These are phyloP conservation scores for Zaprionus kolodkinae DNA, from an alignment of 1,140 invertebrate genomes.

Conservation along the genomic window DNA sequence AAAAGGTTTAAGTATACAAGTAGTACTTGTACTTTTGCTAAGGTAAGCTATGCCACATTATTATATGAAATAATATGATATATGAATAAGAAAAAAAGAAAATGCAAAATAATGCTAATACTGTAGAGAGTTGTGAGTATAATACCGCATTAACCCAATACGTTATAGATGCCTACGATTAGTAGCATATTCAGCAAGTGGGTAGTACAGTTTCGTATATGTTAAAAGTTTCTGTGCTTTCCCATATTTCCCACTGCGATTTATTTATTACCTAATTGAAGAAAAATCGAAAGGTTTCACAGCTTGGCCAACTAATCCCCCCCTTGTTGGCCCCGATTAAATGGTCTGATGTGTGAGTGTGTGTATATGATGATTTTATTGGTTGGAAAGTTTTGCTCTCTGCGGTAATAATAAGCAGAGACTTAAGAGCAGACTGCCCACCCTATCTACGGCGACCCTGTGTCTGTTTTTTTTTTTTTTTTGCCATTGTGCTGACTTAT, in stretches of 20 bases:
- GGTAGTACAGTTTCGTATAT: not conserved
- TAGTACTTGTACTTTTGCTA: no score
- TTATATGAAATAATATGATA: no score
- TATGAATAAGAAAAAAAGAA: no score
- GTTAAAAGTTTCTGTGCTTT: not conserved
- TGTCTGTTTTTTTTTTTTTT: not conserved
- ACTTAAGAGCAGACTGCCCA: conserved; percentile 12
- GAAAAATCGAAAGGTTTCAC: conserved; percentile 35
- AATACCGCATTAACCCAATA: not conserved
- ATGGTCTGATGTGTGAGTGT: conserved; percentile 20
- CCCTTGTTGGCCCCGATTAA: conserved; percentile 30
- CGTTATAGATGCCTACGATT: not conserved
- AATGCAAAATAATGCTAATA: not conserved
- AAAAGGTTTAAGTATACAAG: no score
- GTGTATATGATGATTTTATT: conserved; percentile 33
- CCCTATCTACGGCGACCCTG: not conserved
- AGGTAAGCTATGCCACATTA: no score
- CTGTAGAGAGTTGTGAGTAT: not conserved
- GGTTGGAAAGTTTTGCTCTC: conserved; percentile 38
- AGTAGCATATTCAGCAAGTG: not conserved
- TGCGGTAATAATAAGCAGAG: conserved; percentile 29
- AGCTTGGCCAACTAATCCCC: conserved; percentile 14
- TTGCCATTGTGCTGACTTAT: conserved; percentile 66
- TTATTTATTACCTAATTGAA: conserved; percentile 10
- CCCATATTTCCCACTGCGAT: not conserved